Percentiles rank a stretch among this genome's conserved stretches.
phyloP scores from a whole-genome alignment of 23 tunicate genomes.

The Styela plicata region DNA sequence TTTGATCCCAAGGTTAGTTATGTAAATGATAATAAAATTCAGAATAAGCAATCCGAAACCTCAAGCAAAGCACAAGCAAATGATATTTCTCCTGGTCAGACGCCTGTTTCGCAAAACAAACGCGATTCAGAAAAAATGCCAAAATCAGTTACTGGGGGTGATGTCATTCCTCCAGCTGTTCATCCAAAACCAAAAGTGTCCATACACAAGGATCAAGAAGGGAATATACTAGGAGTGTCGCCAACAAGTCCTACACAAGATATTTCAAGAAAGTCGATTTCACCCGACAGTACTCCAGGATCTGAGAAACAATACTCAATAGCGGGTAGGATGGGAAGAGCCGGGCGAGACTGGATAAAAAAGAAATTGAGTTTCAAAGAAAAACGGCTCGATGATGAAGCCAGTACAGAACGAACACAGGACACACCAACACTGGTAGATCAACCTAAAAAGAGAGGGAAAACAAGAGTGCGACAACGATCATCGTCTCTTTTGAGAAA shows the following conservation, averaged over 20 bases:
- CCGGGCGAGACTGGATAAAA: constrained; percentile 76
- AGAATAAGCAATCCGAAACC: not conserved
- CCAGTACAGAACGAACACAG: not conserved
- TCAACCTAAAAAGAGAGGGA: constrained; percentile 3
- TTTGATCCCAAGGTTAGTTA: constrained; percentile 4
- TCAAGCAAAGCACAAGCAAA: not conserved
- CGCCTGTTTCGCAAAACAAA: too few species aligned
- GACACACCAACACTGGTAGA: constrained; percentile 3
- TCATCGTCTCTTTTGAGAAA: constrained; percentile 47
- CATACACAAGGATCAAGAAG: constrained; percentile 63
- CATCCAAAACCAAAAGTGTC: constrained; percentile 75
- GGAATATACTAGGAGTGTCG: constrained; percentile 59
- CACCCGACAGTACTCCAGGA: not conserved
- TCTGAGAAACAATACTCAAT: constrained; percentile 25
- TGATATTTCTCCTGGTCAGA: too few species aligned
- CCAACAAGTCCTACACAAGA: constrained; percentile 9
- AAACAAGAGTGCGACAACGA: constrained; percentile 21
- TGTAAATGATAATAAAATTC: not conserved
- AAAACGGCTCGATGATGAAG: constrained; percentile 6
- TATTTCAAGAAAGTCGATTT: not conserved
- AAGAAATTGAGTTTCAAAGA: constrained; percentile 54
- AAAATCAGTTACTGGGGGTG: not conserved
- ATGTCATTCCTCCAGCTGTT: constrained; percentile 47
- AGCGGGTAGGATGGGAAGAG: constrained; percentile 36
- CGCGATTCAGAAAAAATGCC: not conserved